Conservation (phyloP, 1,140 invertebrate genomes). For the Chymomyza costata region DNA sequence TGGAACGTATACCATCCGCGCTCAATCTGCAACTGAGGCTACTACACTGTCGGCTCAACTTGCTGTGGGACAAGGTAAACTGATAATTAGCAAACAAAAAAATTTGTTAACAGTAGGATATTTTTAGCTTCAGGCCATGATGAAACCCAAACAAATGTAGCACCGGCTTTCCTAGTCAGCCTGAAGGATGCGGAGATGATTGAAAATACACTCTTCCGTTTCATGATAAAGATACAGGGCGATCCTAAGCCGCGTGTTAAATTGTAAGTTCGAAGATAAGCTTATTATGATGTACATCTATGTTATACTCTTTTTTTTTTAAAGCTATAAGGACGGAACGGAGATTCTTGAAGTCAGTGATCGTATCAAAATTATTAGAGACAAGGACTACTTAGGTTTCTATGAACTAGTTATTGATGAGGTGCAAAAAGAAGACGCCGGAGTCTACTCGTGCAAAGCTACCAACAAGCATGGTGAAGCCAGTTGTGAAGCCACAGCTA, state of each 20-base stretch:
- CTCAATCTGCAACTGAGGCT: conserved; percentile 87
- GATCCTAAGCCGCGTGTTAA: conserved; percentile 88
- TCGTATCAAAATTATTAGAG: conserved; percentile 84
- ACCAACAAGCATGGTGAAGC: conserved; percentile 89
- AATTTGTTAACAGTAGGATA: background rate
- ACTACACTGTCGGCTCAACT: conserved; percentile 89
- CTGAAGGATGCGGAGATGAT: conserved; percentile 91
- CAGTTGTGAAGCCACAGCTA: conserved; percentile 84
- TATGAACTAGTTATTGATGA: conserved; percentile 93
- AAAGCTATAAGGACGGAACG: conserved; percentile 89
- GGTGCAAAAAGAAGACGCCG: conserved; percentile 87
- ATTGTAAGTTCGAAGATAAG: conserved; percentile 82
- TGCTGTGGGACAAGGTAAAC: conserved; percentile 85
- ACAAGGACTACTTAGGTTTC: conserved; percentile 87
- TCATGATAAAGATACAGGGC: conserved; percentile 92
- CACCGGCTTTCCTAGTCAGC: conserved; percentile 87
- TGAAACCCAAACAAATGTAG: conserved; percentile 82
- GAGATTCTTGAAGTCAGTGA: conserved; percentile 82
- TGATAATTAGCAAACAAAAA: background rate
- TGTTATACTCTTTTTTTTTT: conserved; percentile 29
- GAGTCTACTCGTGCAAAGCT: conserved; percentile 91
- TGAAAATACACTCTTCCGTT: conserved; percentile 89
- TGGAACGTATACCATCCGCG: conserved; percentile 93
- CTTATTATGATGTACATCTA: too few species aligned
- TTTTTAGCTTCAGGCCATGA: conserved; percentile 77